Base-by-base conservation (phyloP, 2,113 vertebrate species). In the Hypocryptadius cinnamomeus region DNA sequence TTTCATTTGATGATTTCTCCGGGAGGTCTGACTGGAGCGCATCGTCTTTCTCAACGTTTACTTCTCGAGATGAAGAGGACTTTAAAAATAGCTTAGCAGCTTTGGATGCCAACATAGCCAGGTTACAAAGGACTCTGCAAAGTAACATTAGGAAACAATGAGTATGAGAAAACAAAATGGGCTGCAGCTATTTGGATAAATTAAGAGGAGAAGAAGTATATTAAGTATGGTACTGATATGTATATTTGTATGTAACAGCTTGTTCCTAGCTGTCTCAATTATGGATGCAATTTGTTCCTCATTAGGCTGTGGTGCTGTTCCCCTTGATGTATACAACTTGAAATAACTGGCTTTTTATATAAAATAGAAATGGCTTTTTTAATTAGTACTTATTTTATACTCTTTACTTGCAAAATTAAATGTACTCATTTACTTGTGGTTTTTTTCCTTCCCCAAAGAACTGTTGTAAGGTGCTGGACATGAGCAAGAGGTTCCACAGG, bases 31-130 rank as follows among this genome's bases (percentile, higher is more conserved):
- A 98, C 47, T 98, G 98, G 97, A 99, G 98, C 33, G 12, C 73
- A 48, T 98, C 96, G 54, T 98, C 99, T 15, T 96, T 98, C 47
- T 98, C 98, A 24, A 99, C 98, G 0, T 99, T 99, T 80, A 98
- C 98, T 48, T 99, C 98, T 39, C 97, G 56, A 48, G 99, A 99
- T 42, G 99, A 99, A 92, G 98, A 98, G 28, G 98, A 98, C 44
- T 99, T 99, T 56, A 98, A 97, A 73, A 98, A 98, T 5, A 98
- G 98, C 31, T 97, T 99, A 84, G 99, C 98, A 13, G 98, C 98
- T 2, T 95, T 99, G 92, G 99, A 99, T 68, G 99, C 99, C 63
- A 99, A 98, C 92, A 99, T 99, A 50, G 98, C 98, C 60, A 98
- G 96, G 79, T 97, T 99, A 74, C 99, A 99, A 97, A 98, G 95